These are phyloP conservation scores for Myiagra hebetior DNA, from an alignment of 2,113 vertebrate species.

Conservation along the genomic window DNA sequence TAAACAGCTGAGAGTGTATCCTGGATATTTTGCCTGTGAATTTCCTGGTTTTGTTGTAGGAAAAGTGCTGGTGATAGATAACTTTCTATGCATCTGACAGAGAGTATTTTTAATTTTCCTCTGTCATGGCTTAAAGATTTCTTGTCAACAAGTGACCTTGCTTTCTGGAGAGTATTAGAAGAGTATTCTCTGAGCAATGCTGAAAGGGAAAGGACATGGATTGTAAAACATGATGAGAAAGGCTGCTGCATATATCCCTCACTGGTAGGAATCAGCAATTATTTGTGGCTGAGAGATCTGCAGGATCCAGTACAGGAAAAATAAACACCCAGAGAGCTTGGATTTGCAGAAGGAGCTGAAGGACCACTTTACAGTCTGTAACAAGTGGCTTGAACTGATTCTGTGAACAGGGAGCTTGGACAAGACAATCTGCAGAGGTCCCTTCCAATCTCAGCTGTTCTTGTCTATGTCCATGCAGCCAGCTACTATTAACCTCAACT, in stretches of 20 bases:
- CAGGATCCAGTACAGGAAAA: background rate
- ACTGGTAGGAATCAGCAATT: background rate
- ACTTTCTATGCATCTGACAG: background rate
- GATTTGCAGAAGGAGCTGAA: background rate
- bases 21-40: background rate
- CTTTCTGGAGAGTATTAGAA: background rate
- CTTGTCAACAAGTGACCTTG: background rate
- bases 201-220: background rate
- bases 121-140: background rate
- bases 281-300: background rate
- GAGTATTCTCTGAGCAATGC: background rate
- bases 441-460: background rate
- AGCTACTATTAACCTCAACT: background rate
- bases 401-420: background rate
- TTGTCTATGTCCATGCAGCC: background rate
- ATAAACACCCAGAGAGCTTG: background rate
- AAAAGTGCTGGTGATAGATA: background rate
- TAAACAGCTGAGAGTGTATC: background rate
- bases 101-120: background rate
- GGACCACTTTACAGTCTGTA: background rate
- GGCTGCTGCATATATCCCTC: background rate
- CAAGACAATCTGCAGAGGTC: background rate
- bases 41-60: background rate
- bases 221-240: background rate
- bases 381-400: background rate